Evolutionary conservation across 2,888 invertebrate species (phyloP), one percentile per base, ranked within the genome.

Genomic region (Caenorhabditis imperialis): DNA sequence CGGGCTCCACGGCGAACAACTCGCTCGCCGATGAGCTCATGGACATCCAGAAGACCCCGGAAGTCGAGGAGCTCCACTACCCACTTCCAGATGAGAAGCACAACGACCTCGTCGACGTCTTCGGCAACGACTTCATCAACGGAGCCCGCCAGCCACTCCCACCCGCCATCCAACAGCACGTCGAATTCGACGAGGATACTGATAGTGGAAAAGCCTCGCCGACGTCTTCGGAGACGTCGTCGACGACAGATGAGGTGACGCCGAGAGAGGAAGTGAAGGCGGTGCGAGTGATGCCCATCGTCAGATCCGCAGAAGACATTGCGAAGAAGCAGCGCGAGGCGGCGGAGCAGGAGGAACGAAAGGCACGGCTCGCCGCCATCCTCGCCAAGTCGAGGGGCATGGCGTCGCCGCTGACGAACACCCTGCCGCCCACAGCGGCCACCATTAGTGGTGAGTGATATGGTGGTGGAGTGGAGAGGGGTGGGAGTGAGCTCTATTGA

Each of bases 191-290:
- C 14, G 75, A 75, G 16, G 75, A 75, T 20, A 48, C 70, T 7
- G 75, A 75, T 37, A 70, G 70, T n/a, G 75, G 75, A 22, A 75
- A 75, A 55, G 75, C 75, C 12, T 67, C 67, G 2, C 74, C 74
- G 16, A 69, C 67, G 5, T 57, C 67, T 18, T 57, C 69, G 18
- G 62, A 74, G 37, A 57, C 69, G 0, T 57, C 74, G 8, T 69
- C 69, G 2, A 69, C 74, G 1, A 69, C 53, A 6, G 53, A 57
- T 25, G 74, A 61, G 44, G 62, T 67, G 35, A 61, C 73, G 4
- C 73, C 73, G 12, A 38, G 65, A 40, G 47, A 55, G n/a, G 60
- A 69, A 25, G 69, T 38, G 23, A 69, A 69, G 14, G 54, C 69
- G 27, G 63, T 63, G 4, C 22, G 53, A 33, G 58, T 58, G 12